Percentiles rank a stretch among this genome's conserved stretches.
phyloP scores from a whole-genome alignment of 2,113 vertebrate species.

The Petromus typicus region DNA sequence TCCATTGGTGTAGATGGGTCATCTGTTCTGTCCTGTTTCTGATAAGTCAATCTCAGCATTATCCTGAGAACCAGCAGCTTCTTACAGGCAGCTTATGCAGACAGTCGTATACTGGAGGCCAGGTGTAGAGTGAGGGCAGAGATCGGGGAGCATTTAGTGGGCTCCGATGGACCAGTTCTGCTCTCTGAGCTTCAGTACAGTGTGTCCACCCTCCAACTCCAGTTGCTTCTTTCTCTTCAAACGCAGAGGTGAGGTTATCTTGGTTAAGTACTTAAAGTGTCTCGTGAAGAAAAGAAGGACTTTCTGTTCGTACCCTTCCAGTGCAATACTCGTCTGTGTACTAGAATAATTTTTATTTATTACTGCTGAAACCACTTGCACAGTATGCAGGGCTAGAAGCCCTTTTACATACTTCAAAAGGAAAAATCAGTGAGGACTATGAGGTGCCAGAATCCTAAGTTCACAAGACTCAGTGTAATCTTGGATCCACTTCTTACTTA shows the following conservation, averaged over 20 bases:
- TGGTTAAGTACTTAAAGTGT: no score
- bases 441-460: not conserved
- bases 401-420: not conserved
- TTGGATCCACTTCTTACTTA: not conserved
- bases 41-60: not conserved
- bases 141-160: rapidly evolving
- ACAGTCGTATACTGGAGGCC: not conserved
- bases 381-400: not conserved
- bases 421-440: not conserved
- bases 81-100: not conserved
- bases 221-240: not conserved
- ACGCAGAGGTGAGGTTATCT: not conserved
- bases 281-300: not conserved
- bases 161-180: not conserved
- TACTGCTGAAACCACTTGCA: not conserved
- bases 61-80: not conserved
- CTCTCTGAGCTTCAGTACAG: not conserved
- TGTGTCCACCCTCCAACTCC: not conserved
- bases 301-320: not conserved
- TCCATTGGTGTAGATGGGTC: not conserved
- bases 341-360: not conserved
- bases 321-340: not conserved
- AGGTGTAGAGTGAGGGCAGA: no score
- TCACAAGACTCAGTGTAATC: not conserved
- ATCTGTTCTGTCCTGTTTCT: not conserved